Base-by-base conservation (phyloP, 2,113 vertebrate genomes). In the Calypte anna region DNA sequence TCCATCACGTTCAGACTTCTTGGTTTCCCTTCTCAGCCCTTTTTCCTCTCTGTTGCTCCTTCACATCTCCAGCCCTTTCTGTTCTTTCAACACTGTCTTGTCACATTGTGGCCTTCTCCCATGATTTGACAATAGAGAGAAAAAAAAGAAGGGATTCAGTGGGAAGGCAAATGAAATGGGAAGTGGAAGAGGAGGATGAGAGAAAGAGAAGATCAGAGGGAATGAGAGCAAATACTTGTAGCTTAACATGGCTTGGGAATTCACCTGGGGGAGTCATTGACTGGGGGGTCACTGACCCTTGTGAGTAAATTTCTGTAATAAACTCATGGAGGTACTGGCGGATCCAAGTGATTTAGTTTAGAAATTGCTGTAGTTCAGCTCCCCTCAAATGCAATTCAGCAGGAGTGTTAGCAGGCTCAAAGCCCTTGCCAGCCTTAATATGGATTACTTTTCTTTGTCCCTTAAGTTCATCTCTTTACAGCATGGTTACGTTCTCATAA, bases 261-360 rank as follows among this genome's bases (percentile, higher is more conserved):
- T 97, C 80, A 94, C 92, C 93, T 94, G 83, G 17, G 93, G 92
- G 92, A 97, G 89, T 87, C 94, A 51, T 80, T 85, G 89, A 96
- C 81, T 51, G 88, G 75, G 53, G 67, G 96, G 96, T 96, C 91
- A 46, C 68, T 91, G 95, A 96, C 94, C 95, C 88, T 93, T 96
- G 95, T 95, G 96, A 96, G 95, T 97, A 97, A 97, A 97, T 95
- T 88, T 94, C 90, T 93, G 55, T 95, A 96, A 96, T 97, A 96
- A 96, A 97, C 90, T 90, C 67, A 46, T 79, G 50, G 73, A 94
- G 91, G 82, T 64, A 94, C 64, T 81, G 89, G 84, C 87, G 93
- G 78, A 28, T 87, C 95, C 95, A 87, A 97, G 85, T 64, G 92
- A 94, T 96, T 95, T 86, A 86, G 85, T 87, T 78, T 85, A 93